Conservation (phyloP, 2,113 vertebrate genomes). For the Pteropus alecto region DNA sequence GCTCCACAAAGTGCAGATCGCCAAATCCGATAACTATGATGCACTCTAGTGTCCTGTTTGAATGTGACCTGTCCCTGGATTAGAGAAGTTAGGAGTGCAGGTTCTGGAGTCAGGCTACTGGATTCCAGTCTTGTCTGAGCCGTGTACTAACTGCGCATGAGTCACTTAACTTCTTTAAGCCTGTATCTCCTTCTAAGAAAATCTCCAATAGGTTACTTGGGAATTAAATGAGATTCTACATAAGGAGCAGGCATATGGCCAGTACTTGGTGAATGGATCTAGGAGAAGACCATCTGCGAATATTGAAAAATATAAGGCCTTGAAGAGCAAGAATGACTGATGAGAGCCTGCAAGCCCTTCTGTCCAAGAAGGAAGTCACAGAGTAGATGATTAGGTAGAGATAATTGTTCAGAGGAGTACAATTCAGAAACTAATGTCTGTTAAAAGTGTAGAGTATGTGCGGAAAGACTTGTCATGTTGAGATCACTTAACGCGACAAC, state of each 20-base stretch:
- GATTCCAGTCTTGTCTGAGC: not conserved
- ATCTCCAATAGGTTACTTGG: not conserved
- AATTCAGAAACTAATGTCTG: not conserved
- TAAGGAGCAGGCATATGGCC: not conserved
- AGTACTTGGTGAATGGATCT: not conserved
- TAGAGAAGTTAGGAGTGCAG: not conserved
- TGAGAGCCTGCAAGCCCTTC: rapidly evolving
- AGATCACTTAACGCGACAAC: not conserved
- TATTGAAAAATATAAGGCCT: not conserved
- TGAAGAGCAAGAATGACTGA: not conserved
- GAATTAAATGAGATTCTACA: not conserved
- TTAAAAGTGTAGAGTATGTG: not conserved
- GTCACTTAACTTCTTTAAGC: not conserved
- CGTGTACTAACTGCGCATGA: not conserved
- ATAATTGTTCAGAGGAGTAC: not conserved
- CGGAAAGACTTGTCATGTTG: not conserved
- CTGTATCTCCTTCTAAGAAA: not conserved
- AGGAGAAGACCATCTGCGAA: not conserved
- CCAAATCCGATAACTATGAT: not conserved
- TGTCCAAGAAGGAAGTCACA: not conserved
- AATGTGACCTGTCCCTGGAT: not conserved
- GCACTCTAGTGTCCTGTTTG: not conserved
- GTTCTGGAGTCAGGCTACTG: not conserved
- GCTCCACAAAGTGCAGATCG: not conserved
- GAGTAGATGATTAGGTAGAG: not conserved